Conservation (phyloP, 2,113 vertebrate species). For the Albula goreensis region DNA sequence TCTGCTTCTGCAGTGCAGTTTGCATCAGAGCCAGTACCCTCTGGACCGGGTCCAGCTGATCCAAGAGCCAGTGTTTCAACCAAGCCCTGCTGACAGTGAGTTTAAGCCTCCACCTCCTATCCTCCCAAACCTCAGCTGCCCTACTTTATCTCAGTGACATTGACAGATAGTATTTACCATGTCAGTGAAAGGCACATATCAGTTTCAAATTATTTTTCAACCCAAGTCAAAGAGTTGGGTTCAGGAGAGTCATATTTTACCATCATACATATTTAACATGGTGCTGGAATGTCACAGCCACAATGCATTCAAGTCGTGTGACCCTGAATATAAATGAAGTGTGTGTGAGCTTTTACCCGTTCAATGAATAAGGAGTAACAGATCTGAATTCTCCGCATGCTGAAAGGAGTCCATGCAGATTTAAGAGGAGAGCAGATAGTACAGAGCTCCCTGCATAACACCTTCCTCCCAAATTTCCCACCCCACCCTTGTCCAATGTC, state of each 20-base stretch:
- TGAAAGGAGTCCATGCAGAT: background rate
- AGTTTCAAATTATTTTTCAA: conserved; percentile 35
- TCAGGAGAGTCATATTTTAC: conserved; percentile 45
- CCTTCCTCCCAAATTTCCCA: background rate
- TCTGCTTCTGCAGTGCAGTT: background rate
- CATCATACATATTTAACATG: conserved; percentile 56
- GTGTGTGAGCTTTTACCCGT: background rate
- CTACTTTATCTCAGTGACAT: conserved; percentile 45
- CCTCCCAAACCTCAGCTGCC: conserved; percentile 8
- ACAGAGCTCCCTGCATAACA: background rate
- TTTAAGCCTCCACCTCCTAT: background rate
- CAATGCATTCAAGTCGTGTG: conserved; percentile 24
- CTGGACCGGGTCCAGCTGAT: background rate
- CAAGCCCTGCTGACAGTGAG: background rate
- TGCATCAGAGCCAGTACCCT: background rate
- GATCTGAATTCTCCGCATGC: background rate
- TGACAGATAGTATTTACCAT: conserved; percentile 62
- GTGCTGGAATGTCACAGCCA: background rate
- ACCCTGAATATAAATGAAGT: conserved; percentile 50
- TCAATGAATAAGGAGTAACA: conserved; percentile 30
- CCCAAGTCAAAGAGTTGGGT: conserved; percentile 33
- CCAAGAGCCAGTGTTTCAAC: background rate
- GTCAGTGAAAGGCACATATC: conserved; percentile 26
- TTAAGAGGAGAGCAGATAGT: background rate
- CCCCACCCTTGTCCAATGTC: background rate